phyloP scores from a whole-genome alignment of 2,113 vertebrate species.

The Sphaerodactylus townsendi region DNA sequence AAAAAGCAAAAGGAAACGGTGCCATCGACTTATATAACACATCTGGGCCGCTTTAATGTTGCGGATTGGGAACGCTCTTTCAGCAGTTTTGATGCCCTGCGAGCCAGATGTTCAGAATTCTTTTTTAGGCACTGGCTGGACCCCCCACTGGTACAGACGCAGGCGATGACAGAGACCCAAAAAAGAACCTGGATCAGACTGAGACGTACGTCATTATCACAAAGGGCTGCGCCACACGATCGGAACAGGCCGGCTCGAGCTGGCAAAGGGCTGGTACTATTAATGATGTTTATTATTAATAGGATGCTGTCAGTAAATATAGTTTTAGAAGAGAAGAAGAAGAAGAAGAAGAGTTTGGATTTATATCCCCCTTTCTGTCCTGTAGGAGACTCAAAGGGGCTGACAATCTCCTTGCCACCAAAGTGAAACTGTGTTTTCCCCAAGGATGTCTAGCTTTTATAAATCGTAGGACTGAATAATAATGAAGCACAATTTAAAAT shows the following conservation, averaged over 20 bases:
- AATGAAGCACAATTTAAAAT: slow-evolving; percentile 11
- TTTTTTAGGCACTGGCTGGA: too few species aligned
- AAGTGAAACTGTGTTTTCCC: background rate
- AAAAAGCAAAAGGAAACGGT: background rate
- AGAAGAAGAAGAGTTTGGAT: too few species aligned
- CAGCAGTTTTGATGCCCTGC: background rate
- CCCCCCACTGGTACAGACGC: too few species aligned
- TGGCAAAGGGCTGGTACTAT: background rate
- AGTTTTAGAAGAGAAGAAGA: too few species aligned
- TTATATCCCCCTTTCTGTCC: too few species aligned
- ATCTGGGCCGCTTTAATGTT: background rate
- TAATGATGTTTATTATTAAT: too few species aligned
- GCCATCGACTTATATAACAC: background rate
- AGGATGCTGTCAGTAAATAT: too few species aligned
- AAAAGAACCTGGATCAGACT: background rate
- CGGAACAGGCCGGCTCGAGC: too few species aligned
- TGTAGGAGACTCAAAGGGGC: too few species aligned
- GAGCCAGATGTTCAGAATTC: background rate
- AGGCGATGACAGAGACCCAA: background rate
- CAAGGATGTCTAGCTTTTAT: background rate
- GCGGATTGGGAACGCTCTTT: background rate
- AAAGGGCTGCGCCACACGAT: background rate
- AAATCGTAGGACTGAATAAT: background rate
- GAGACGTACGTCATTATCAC: background rate
- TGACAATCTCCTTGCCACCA: too few species aligned